Evolutionary conservation across 2,797 vertebrate genomes (phyloP).

Genomic region (Tenualosa thibaudeaui): DNA sequence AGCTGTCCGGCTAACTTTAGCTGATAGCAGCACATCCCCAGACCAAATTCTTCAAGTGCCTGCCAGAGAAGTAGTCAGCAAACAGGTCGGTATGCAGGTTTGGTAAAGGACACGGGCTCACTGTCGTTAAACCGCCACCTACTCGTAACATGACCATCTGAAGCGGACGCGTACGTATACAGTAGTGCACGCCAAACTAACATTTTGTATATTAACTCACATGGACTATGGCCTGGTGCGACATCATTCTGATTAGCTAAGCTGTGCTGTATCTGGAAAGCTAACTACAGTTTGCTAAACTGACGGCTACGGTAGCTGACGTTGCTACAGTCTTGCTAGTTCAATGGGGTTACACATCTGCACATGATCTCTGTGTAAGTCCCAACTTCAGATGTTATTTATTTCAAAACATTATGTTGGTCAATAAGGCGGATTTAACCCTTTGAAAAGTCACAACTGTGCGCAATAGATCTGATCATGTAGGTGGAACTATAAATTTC

Average conservation of each 20-base stretch:
- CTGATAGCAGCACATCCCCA: constrained; percentile 8
- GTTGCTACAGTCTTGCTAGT: constrained; percentile 29
- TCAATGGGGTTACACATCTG: constrained; percentile 25
- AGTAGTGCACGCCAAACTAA: neutral
- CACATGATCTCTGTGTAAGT: constrained; percentile 21
- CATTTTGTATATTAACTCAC: constrained; percentile 1
- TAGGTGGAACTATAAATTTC: constrained; percentile 51
- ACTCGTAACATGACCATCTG: neutral
- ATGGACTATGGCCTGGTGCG: constrained; percentile 14
- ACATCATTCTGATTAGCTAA: constrained; percentile 21
- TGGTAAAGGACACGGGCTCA: neutral
- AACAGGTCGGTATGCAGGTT: constrained; percentile 16
- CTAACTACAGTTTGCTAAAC: constrained; percentile 43
- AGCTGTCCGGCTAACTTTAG: constrained; percentile 8
- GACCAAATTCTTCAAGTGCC: constrained; percentile 45
- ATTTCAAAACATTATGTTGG: constrained; percentile 2
- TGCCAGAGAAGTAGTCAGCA: constrained; percentile 26
- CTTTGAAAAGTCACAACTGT: constrained; percentile 2
- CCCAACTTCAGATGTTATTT: constrained; percentile 13
- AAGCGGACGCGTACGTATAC: neutral
- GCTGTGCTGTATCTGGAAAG: constrained; percentile 19
- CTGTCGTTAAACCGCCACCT: neutral
- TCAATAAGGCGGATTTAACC: neutral
- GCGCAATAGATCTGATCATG: constrained; percentile 15
- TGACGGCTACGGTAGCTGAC: constrained; percentile 31